phyloP scores from a whole-genome alignment of 2,888 invertebrate species.

The Plutella xylostella region DNA sequence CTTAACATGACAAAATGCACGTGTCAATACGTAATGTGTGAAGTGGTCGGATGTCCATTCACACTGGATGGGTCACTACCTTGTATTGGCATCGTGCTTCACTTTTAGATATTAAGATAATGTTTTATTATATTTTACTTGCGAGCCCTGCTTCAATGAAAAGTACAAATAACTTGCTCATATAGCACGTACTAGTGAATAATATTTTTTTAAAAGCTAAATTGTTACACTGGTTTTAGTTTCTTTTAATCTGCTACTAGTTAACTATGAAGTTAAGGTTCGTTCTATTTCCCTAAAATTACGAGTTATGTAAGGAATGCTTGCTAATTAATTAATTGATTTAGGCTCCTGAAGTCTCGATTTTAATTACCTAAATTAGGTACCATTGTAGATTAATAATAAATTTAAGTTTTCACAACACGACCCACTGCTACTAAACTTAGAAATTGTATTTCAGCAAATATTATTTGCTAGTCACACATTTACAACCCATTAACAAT shows the following conservation, averaged over 20 bases:
- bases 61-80: no score
- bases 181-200: slow-evolving; percentile 32
- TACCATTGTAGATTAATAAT: slow-evolving; percentile 38
- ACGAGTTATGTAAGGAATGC: slow-evolving; percentile 21
- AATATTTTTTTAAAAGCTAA: no score
- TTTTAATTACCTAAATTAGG: slow-evolving; percentile 47
- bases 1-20: slow-evolving; percentile 40
- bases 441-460: slow-evolving; percentile 51
- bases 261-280: not conserved
- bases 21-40: slow-evolving; percentile 33
- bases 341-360: slow-evolving; percentile 35
- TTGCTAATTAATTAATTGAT: slow-evolving; percentile 33
- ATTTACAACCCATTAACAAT: slow-evolving; percentile 46
- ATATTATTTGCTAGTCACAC: slow-evolving; percentile 65
- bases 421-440: slow-evolving; percentile 62
- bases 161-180: slow-evolving; percentile 67
- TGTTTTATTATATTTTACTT: slow-evolving; percentile 13
- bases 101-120: not conserved
- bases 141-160: slow-evolving; percentile 29
- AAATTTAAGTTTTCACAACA: slow-evolving; percentile 36
- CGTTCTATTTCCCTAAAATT: not conserved
- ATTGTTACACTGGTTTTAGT: slow-evolving; percentile 29
- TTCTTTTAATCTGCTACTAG: slow-evolving; percentile 38
- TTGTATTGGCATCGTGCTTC: slow-evolving; percentile 34
- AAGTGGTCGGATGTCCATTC: no score